Evolutionary conservation across 2,113 vertebrate genomes (phyloP).

Genomic region (Pterocles orientalis): DNA sequence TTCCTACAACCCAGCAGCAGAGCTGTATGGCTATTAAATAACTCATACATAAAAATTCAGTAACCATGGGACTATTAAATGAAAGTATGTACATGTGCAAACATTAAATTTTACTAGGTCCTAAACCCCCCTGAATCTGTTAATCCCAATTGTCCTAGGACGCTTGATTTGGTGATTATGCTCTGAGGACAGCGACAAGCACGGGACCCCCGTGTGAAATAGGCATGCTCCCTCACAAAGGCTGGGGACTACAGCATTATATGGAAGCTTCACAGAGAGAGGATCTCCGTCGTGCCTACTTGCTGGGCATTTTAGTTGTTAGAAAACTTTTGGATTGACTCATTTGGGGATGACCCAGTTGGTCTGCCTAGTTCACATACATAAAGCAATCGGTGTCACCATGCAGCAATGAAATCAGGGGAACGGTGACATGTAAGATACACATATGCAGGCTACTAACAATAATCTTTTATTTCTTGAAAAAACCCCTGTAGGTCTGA

Average conservation of each 20-base stretch:
- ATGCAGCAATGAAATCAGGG: neutral
- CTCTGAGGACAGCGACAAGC: neutral
- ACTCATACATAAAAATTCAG: neutral
- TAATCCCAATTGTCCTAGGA: neutral
- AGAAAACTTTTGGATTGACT: neutral
- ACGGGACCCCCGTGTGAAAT: neutral
- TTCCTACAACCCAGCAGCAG: neutral
- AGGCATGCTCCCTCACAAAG: neutral
- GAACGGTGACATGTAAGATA: neutral
- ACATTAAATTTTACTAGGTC: neutral
- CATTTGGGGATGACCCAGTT: neutral
- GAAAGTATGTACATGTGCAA: neutral
- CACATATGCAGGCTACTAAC: rapidly evolving
- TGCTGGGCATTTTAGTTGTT: neutral
- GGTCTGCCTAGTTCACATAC: neutral
- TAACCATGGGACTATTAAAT: neutral
- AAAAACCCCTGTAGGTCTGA: neutral
- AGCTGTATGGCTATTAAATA: neutral
- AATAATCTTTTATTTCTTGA: neutral
- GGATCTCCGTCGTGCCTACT: neutral
- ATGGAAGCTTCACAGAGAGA: neutral
- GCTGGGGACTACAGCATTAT: neutral
- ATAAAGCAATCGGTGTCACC: neutral
- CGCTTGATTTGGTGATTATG: neutral
- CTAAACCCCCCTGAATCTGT: neutral